These are phyloP conservation scores for Megalops atlanticus DNA, from an alignment of 2,113 vertebrate genomes.

Conservation along the genomic window DNA sequence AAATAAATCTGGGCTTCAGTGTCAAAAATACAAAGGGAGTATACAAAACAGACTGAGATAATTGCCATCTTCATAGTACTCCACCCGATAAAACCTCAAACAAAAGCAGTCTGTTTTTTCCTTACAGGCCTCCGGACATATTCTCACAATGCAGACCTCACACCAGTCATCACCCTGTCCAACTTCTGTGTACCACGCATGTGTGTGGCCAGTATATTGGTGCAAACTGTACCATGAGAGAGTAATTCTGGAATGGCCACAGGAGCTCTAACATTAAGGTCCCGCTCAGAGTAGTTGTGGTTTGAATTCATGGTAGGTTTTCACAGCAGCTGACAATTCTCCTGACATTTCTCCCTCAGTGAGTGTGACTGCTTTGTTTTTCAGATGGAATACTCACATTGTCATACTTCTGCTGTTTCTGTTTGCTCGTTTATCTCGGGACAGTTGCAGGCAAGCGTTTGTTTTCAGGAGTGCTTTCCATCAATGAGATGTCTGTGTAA, in stretches of 20 bases:
- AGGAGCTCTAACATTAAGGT: constrained; percentile 5
- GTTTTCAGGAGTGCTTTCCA: not conserved
- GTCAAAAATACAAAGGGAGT: not conserved
- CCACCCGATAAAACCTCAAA: constrained; percentile 22
- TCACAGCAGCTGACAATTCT: constrained; percentile 9
- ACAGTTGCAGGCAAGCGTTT: not conserved
- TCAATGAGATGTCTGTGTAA: not conserved
- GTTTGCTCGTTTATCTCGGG: not conserved
- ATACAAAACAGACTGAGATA: constrained; percentile 5
- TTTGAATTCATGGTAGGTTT: constrained; percentile 2
- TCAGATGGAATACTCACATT: not conserved
- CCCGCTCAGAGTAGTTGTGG: constrained; percentile 4
- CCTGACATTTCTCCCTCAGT: not conserved
- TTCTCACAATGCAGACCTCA: not conserved
- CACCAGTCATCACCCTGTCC: not conserved
- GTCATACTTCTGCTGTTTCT: not conserved
- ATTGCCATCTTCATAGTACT: constrained; percentile 7
- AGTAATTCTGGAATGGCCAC: constrained; percentile 20
- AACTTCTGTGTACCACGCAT: constrained; percentile 15
- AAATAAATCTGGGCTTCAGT: constrained; percentile 39
- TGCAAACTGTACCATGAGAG: constrained; percentile 1
- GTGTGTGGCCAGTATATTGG: constrained; percentile 3
- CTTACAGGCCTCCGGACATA: not conserved
- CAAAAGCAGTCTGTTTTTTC: not conserved
- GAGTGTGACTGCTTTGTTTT: not conserved